Evolutionary conservation across 2,113 vertebrate genomes (phyloP).

Genomic region (Panthera uncia): DNA sequence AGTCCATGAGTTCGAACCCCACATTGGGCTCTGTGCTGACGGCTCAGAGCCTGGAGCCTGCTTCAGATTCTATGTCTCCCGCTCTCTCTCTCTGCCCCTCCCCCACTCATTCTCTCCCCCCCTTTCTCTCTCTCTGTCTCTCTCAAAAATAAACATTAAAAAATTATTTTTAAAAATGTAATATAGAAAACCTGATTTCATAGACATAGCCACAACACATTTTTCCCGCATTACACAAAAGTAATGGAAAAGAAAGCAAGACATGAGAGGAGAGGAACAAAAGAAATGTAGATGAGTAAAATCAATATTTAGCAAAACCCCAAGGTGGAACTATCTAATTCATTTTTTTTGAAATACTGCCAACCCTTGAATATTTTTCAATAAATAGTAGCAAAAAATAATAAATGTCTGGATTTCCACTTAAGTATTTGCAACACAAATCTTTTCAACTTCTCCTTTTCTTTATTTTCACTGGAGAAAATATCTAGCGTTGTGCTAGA

Average conservation of each 20-base stretch:
- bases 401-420: neutral
- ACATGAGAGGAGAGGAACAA: neutral
- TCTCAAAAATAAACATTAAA: no score
- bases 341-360: neutral
- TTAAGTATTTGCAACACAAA: neutral
- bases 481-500: neutral
- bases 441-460: neutral
- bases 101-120: no score
- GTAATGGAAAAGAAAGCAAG: constrained; percentile 28
- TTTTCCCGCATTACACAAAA: neutral
- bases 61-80: no score
- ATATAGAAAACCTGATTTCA: neutral
- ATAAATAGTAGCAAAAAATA: neutral
- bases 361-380: neutral
- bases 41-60: no score
- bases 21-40: no score
- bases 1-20: no score
- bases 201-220: neutral
- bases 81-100: no score
- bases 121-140: no score
- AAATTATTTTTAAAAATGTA: neutral
- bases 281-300: neutral
- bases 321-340: neutral
- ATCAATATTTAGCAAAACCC: constrained; percentile 9
- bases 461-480: neutral